Conservation (phyloP, 2,797 vertebrate species). For the Periophthalmus magnuspinnatus region DNA sequence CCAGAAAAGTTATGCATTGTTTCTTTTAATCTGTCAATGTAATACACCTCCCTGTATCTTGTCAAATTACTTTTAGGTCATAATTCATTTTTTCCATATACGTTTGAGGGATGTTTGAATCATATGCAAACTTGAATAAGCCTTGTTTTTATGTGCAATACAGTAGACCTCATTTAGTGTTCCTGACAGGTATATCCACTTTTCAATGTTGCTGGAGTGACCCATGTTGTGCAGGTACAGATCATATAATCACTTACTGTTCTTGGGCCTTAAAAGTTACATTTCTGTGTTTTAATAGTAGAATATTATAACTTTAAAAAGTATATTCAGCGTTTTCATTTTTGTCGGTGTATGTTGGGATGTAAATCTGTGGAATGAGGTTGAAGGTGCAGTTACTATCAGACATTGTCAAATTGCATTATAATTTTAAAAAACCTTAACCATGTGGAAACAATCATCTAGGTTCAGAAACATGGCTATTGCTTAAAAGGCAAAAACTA, state of each 20-base stretch:
- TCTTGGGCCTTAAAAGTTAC: slow-evolving; percentile 18
- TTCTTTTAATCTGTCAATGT: slow-evolving; percentile 6
- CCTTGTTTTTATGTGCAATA: slow-evolving; percentile 67
- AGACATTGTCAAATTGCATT: not conserved
- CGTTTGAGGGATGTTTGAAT: slow-evolving; percentile 37
- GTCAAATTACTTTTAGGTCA: not conserved
- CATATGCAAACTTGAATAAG: slow-evolving; percentile 60
- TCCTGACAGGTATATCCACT: slow-evolving; percentile 13
- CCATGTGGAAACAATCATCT: not conserved
- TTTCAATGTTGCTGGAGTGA: slow-evolving; percentile 31
- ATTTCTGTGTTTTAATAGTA: slow-evolving; percentile 17
- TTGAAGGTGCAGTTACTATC: not conserved
- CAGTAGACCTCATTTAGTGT: slow-evolving; percentile 45
- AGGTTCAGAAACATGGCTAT: not conserved
- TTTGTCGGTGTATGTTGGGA: slow-evolving; percentile 7
- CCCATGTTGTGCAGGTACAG: slow-evolving; percentile 10
- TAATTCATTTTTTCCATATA: not conserved
- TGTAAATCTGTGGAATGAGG: not conserved
- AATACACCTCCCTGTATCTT: slow-evolving; percentile 23
- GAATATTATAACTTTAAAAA: slow-evolving; percentile 37
- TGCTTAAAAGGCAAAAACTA: not conserved
- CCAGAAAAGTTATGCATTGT: too few species aligned
- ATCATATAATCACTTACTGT: slow-evolving; percentile 29
- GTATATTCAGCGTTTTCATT: not conserved
- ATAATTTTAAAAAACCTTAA: not conserved